phyloP scores from a whole-genome alignment of 2,113 vertebrate genomes.

The Gambusia affinis region DNA sequence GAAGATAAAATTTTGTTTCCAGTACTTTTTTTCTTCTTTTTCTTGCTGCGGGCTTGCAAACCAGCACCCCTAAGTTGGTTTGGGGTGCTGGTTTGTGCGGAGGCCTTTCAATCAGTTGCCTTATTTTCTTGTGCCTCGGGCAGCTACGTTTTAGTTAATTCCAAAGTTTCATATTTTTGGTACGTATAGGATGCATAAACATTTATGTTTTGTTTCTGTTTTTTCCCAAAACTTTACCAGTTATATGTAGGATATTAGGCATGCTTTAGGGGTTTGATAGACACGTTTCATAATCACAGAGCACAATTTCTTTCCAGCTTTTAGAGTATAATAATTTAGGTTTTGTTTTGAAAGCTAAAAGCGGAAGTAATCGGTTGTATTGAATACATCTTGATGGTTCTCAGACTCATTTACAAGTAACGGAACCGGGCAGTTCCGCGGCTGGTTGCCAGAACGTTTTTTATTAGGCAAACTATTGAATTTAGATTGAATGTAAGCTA shows the following conservation, averaged over 20 bases:
- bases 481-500: neutral
- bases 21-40: too few species aligned
- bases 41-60: too few species aligned
- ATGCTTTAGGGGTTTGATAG: neutral
- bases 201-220: neutral
- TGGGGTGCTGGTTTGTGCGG: too few species aligned
- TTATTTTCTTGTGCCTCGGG: neutral
- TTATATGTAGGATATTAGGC: neutral
- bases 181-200: neutral
- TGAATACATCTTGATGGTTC: rapidly evolving
- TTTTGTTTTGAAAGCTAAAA: slow-evolving; percentile 45
- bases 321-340: neutral
- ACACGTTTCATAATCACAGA: neutral
- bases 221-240: too few species aligned
- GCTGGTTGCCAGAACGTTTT: slow-evolving; percentile 16
- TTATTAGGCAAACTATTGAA: neutral
- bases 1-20: too few species aligned
- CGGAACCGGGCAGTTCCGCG: slow-evolving; percentile 43
- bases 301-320: neutral
- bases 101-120: neutral
- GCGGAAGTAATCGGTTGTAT: neutral
- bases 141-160: neutral
- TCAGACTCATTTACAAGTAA: slow-evolving; percentile 50
- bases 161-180: neutral
- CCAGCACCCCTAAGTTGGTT: too few species aligned